A percentile compares a stretch with the other conserved stretches of the same genome.
Evolutionary conservation across 2,797 vertebrate genomes (phyloP).

Genomic region (Takifugu rubripes): DNA sequence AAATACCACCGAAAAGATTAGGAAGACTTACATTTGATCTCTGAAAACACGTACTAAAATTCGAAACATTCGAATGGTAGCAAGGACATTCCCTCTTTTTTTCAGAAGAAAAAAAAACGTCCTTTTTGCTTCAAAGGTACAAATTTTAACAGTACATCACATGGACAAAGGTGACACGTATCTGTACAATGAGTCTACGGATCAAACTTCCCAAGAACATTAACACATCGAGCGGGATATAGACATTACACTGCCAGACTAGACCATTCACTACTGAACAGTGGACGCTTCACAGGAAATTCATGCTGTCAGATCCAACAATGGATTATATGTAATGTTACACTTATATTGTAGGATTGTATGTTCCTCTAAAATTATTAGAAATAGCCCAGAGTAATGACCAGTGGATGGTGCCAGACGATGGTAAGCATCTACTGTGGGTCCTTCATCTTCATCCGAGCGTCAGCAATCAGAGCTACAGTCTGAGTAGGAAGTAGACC

Average conservation of each 20-base stretch:
- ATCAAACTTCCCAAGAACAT: slow-evolving; percentile 55
- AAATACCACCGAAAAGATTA: slow-evolving; percentile 58
- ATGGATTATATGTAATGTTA: slow-evolving; percentile 40
- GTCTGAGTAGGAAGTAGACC: slow-evolving; percentile 93
- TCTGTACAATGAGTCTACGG: slow-evolving; percentile 64
- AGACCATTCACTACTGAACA: slow-evolving; percentile 54
- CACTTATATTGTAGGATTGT: slow-evolving; percentile 35
- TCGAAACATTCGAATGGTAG: slow-evolving; percentile 65
- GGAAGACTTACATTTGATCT: slow-evolving; percentile 66
- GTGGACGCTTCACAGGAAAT: slow-evolving; percentile 54
- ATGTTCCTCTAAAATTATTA: slow-evolving; percentile 18
- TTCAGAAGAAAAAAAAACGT: slow-evolving; percentile 10
- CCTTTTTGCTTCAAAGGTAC: slow-evolving; percentile 54
- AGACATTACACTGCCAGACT: slow-evolving; percentile 58
- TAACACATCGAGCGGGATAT: slow-evolving; percentile 63
- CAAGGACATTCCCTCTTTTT: slow-evolving; percentile 54
- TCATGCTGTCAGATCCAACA: slow-evolving; percentile 59
- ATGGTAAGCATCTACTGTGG: slow-evolving; percentile 10
- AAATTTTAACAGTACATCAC: slow-evolving; percentile 60
- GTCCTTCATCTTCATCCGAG: slow-evolving; percentile 17
- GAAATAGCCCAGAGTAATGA: slow-evolving; percentile 32
- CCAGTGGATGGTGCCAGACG: slow-evolving; percentile 26
- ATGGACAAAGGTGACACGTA: slow-evolving; percentile 54
- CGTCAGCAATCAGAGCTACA: slow-evolving; percentile 72
- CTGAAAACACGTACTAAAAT: slow-evolving; percentile 59